Evolutionary conservation across 2,113 vertebrate genomes (phyloP).

Genomic region (Mormyrus lacerda): DNA sequence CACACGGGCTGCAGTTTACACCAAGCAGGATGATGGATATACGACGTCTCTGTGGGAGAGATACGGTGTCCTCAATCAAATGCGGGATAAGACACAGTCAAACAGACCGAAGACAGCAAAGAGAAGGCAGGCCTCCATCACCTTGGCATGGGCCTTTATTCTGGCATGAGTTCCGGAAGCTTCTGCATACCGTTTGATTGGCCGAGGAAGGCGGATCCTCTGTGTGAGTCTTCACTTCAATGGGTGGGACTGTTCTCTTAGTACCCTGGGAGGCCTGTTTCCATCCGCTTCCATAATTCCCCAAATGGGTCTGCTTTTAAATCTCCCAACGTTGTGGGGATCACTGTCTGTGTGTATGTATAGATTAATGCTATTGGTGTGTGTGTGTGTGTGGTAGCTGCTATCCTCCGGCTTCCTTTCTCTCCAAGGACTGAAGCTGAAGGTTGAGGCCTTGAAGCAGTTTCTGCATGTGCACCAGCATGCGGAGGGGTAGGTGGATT

Average conservation of each 20-base stretch:
- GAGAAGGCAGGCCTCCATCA: not conserved
- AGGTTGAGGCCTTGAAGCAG: not conserved
- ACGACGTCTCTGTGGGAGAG: conserved; percentile 1
- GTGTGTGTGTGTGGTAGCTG: not conserved
- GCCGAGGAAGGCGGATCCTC: not conserved
- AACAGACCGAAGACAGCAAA: not conserved
- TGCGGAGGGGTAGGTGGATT: not conserved
- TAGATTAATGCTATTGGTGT: not conserved
- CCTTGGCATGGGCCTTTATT: not conserved
- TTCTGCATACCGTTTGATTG: not conserved
- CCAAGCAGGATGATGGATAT: conserved; percentile 14
- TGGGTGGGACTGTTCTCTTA: not conserved
- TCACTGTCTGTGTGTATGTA: conserved; percentile 2
- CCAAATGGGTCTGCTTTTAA: not conserved
- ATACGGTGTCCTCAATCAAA: conserved; percentile 9
- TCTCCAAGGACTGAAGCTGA: not conserved
- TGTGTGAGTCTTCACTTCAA: not conserved
- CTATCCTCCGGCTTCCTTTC: not conserved
- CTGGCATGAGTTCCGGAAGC: not conserved
- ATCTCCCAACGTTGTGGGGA: not conserved
- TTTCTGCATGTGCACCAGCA: not conserved
- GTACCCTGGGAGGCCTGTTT: not conserved
- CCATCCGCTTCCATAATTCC: not conserved
- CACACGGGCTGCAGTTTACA: not conserved
- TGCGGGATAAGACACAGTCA: not conserved